Conservation (phyloP, 2,888 invertebrate genomes). For the Pterostichus niger region DNA sequence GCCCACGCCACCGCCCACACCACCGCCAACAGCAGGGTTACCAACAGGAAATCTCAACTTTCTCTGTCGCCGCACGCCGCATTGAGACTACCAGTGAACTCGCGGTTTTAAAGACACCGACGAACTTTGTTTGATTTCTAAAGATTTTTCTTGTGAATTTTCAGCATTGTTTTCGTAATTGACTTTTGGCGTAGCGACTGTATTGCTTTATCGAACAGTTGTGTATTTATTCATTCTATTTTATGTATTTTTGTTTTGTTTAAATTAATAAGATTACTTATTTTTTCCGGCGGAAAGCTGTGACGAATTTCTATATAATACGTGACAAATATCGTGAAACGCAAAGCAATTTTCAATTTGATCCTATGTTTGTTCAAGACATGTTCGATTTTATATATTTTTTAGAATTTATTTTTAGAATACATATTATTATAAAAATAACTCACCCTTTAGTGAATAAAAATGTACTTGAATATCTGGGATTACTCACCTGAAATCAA, state of each 20-base stretch:
- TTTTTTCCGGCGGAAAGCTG: not conserved
- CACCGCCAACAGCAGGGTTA: too few relatives aligned
- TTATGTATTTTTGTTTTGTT: too few relatives aligned
- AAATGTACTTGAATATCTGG: not conserved
- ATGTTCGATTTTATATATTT: not conserved
- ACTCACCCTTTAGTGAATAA: not conserved
- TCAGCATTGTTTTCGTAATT: not conserved
- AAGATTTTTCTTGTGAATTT: slow-evolving; percentile 4
- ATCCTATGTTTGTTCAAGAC: slow-evolving; percentile 20
- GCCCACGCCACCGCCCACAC: too few relatives aligned
- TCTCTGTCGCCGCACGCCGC: too few relatives aligned
- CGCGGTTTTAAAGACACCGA: not conserved
- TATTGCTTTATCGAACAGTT: too few relatives aligned
- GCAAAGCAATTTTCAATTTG: slow-evolving; percentile 20
- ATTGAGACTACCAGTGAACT: not conserved
- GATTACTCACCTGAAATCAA: slow-evolving; percentile 10
- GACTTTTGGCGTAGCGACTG: not conserved
- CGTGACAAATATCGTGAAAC: not conserved
- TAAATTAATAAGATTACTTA: too few relatives aligned
- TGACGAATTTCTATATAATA: not conserved
- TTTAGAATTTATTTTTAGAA: not conserved
- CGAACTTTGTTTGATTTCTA: not conserved
- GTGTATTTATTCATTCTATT: too few relatives aligned
- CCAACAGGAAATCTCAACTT: not conserved
- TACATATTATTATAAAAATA: slow-evolving; percentile 14